Evolutionary conservation across 2,888 invertebrate genomes (phyloP).

Genomic region (Ceriagrion tenellum): DNA sequence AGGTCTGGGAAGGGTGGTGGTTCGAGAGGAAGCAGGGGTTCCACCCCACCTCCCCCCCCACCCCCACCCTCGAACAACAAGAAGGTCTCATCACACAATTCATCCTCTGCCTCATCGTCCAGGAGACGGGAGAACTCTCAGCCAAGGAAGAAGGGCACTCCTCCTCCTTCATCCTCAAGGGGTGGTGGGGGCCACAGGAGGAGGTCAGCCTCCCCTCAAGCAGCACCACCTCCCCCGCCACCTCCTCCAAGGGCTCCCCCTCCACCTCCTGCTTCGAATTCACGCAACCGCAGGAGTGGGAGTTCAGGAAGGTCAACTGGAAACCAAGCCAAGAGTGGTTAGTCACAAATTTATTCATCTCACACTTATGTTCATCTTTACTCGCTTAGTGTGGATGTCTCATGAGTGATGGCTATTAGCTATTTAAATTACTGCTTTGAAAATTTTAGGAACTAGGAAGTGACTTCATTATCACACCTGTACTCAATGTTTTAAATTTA

Average conservation of each 20-base stretch:
- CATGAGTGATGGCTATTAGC: too few species aligned
- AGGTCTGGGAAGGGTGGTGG: constrained; percentile 43
- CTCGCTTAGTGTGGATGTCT: too few species aligned
- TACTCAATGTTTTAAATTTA: too few species aligned
- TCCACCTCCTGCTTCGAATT: constrained; percentile 78
- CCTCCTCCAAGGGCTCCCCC: constrained; percentile 82
- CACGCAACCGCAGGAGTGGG: constrained; percentile 76
- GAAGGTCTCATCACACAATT: constrained; percentile 27
- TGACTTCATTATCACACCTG: too few species aligned
- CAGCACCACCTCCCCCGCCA: constrained; percentile 39
- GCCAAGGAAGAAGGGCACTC: constrained; percentile 27
- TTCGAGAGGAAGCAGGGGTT: constrained; percentile 47
- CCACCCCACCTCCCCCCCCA: constrained; percentile 14
- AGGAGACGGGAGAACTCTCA: constrained; percentile 23
- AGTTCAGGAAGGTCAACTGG: constrained; percentile 75
- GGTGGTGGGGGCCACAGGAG: constrained; percentile 42
- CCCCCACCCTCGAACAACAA: not conserved
- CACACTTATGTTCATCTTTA: too few species aligned
- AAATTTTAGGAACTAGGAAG: too few species aligned
- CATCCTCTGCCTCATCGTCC: not conserved
- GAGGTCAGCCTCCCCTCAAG: constrained; percentile 25
- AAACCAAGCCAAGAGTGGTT: not conserved
- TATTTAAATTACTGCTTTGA: too few species aligned
- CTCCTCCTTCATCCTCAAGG: constrained; percentile 5
- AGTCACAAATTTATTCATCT: too few species aligned